Conservation (phyloP, 2,888 invertebrate species). For the Apotomis betuletana region DNA sequence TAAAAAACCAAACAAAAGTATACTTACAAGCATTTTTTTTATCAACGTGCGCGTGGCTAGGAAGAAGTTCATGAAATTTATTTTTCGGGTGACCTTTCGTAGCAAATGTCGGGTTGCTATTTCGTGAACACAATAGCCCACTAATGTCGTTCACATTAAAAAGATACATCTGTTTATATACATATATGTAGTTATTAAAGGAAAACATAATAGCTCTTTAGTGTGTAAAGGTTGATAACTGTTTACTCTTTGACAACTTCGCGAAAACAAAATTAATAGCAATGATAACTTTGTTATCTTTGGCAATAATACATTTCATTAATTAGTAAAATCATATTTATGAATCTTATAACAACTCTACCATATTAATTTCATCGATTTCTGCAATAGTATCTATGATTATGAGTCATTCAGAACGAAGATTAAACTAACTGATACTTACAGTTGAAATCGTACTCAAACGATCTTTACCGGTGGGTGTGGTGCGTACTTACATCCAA, state of each 20-base stretch:
- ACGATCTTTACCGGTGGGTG: background rate
- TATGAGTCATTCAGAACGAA: background rate
- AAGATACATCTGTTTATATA: conserved; percentile 2
- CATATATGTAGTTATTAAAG: background rate
- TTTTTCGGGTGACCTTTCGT: conserved; percentile 47
- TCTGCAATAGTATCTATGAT: background rate
- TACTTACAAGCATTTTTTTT: background rate
- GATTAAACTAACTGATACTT: background rate
- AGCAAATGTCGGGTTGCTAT: conserved; percentile 53
- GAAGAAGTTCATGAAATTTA: conserved; percentile 20
- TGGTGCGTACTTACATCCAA: background rate
- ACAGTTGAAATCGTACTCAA: background rate
- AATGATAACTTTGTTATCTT: background rate
- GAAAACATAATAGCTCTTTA: background rate
- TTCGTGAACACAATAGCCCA: conserved; percentile 39
- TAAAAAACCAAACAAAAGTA: background rate
- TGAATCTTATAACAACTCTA: background rate
- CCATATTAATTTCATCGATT: background rate
- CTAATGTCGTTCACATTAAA: conserved; percentile 14
- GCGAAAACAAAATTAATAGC: background rate
- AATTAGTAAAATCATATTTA: background rate
- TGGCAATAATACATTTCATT: background rate
- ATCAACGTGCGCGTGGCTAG: background rate
- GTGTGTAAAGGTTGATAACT: background rate
- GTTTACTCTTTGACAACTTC: background rate